Percentiles rank a stretch among this genome's conserved stretches.
Evolutionary conservation across 1,140 invertebrate genomes (phyloP).

Genomic region (Drosophila eugracilis): DNA sequence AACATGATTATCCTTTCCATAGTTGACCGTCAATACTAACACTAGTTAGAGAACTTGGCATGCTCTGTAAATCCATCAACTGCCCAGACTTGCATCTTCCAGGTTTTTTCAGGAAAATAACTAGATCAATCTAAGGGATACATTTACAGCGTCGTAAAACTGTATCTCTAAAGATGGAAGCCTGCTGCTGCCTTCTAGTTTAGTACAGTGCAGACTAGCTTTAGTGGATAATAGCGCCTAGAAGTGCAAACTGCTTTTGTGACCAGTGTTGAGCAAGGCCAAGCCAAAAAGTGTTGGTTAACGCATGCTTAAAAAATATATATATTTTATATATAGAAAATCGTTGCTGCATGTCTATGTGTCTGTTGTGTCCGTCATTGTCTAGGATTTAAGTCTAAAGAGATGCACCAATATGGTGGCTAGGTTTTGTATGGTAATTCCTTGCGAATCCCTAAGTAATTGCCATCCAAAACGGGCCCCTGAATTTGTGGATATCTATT

Average conservation of each 20-base stretch:
- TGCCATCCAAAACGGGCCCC: slow-evolving; percentile 59
- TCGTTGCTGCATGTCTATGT: slow-evolving; percentile 64
- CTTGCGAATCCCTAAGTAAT: slow-evolving; percentile 45
- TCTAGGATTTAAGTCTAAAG: slow-evolving; percentile 46
- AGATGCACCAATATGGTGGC: slow-evolving; percentile 71
- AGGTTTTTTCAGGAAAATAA: slow-evolving; percentile 70
- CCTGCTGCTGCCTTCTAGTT: slow-evolving; percentile 52
- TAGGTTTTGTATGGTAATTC: slow-evolving; percentile 66
- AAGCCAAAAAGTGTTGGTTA: slow-evolving; percentile 41
- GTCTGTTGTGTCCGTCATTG: slow-evolving; percentile 54
- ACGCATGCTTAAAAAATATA: slow-evolving; percentile 65
- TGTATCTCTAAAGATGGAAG: slow-evolving; percentile 75
- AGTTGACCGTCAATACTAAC: background rate
- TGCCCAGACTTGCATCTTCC: slow-evolving; percentile 84
- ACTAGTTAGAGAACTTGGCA: slow-evolving; percentile 38
- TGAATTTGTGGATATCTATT: slow-evolving; percentile 74
- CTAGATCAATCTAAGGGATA: slow-evolving; percentile 66
- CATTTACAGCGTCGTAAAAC: slow-evolving; percentile 46
- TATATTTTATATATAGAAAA: slow-evolving; percentile 23
- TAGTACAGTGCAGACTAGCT: slow-evolving; percentile 55
- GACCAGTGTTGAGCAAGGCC: slow-evolving; percentile 64
- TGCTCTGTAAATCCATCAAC: slow-evolving; percentile 82
- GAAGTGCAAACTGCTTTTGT: slow-evolving; percentile 61
- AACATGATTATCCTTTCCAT: too few relatives aligned
- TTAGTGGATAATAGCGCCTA: slow-evolving; percentile 50